phyloP scores from a whole-genome alignment of 2,797 vertebrate genomes.

The Syndactyla subalaris region DNA sequence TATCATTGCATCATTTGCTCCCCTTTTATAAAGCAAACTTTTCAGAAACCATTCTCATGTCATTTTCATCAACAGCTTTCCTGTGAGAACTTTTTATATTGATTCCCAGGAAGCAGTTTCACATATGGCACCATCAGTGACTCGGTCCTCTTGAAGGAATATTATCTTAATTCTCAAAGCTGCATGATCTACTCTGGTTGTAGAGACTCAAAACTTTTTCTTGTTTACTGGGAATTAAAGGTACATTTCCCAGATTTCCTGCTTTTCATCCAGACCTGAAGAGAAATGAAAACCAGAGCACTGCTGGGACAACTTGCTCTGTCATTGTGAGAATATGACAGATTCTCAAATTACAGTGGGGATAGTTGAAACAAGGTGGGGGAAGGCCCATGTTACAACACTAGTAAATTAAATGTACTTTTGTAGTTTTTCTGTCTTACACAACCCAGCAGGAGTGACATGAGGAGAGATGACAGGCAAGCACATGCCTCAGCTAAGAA shows the following conservation, averaged over 20 bases:
- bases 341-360: not conserved
- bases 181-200: not conserved
- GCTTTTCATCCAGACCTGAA: not conserved
- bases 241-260: not conserved
- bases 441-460: constrained; percentile 23
- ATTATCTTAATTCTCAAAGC: not conserved
- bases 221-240: not conserved
- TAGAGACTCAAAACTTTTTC: not conserved
- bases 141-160: not conserved
- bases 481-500: constrained; percentile 29
- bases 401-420: constrained; percentile 36
- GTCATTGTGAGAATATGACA: not conserved
- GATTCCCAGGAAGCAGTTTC: not conserved
- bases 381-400: not conserved
- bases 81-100: not conserved
- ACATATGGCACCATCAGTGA: not conserved
- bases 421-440: constrained; percentile 11
- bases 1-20: not conserved
- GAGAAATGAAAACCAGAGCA: not conserved
- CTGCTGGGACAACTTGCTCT: not conserved
- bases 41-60: not conserved
- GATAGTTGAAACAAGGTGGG: not conserved
- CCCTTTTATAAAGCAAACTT: not conserved
- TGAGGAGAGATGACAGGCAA: constrained; percentile 36
- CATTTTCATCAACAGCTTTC: not conserved